A percentile compares a stretch with the other conserved stretches of the same genome.
Evolutionary conservation across 2,888 invertebrate genomes (phyloP).

Genomic region (Ligdia adustata): DNA sequence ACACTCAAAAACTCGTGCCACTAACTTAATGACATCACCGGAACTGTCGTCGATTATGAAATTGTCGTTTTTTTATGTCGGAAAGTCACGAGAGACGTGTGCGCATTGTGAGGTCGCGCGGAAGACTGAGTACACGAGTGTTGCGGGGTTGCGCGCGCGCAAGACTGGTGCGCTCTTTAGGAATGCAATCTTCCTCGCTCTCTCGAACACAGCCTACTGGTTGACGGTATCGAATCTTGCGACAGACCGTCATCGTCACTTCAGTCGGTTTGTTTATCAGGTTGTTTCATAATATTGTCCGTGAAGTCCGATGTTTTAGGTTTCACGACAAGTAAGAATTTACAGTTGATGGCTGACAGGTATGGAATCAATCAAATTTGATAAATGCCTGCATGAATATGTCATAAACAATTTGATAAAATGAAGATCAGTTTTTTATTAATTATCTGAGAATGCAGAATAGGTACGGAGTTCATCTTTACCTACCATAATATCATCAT

Average conservation of each 20-base stretch:
- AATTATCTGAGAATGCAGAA: too few relatives aligned
- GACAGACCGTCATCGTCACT: conserved; percentile 35
- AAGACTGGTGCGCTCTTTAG: conserved; percentile 42
- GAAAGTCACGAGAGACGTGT: conserved; percentile 54
- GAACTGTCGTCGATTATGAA: conserved; percentile 53
- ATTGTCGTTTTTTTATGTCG: conserved; percentile 51
- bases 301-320: too few relatives aligned
- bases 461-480: too few relatives aligned
- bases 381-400: too few relatives aligned
- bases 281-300: conserved; percentile 11
- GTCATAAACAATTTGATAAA: too few relatives aligned
- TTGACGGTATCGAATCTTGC: conserved; percentile 39
- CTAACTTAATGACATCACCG: conserved; percentile 57
- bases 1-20: conserved; percentile 45
- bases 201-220: conserved; percentile 50
- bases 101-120: conserved; percentile 45
- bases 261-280: conserved; percentile 14
- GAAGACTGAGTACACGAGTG: conserved; percentile 41
- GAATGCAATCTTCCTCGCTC: conserved; percentile 81
- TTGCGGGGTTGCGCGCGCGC: conserved; percentile 31
- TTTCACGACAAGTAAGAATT: too few relatives aligned
- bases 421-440: too few relatives aligned
- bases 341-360: too few relatives aligned
- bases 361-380: too few relatives aligned
- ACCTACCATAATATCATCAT: too few relatives aligned